A percentile compares a stretch with the other conserved stretches of the same genome.
These are phyloP conservation scores for Caenorhabditis tropicalis DNA, from an alignment of 1,140 invertebrate species.

Conservation along the genomic window DNA sequence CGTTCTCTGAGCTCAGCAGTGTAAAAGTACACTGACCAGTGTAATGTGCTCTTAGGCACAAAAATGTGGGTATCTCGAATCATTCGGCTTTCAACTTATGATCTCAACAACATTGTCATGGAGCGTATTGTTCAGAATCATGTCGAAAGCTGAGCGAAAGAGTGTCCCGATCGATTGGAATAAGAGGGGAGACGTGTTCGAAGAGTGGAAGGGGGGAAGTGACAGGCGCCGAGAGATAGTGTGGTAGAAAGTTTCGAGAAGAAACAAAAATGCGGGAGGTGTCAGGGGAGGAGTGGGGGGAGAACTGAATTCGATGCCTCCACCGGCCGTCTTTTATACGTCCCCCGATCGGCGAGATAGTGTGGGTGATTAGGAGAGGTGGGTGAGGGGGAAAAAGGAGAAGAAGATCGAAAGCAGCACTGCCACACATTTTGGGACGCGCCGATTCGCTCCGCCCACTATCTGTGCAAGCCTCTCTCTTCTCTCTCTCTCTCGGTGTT, in stretches of 20 bases:
- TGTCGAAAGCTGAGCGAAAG: slow-evolving; percentile 42
- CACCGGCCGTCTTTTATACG: slow-evolving; percentile 9
- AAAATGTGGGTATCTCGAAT: slow-evolving; percentile 15
- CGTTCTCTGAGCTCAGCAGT: too few relatives aligned
- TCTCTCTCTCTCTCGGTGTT: neutral
- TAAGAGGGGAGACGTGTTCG: neutral
- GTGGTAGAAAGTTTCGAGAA: neutral
- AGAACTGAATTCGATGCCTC: slow-evolving; percentile 28
- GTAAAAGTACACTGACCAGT: too few relatives aligned
- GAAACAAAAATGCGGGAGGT: neutral
- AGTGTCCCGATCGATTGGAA: neutral
- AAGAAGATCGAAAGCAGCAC: neutral
- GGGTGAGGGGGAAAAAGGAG: too few relatives aligned
- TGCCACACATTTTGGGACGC: slow-evolving; percentile 26
- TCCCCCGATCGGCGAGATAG: neutral
- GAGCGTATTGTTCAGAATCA: slow-evolving; percentile 31
- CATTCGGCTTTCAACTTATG: slow-evolving; percentile 43
- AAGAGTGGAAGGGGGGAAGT: neutral
- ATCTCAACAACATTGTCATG: slow-evolving; percentile 15
- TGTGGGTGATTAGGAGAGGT: slow-evolving; percentile 25
- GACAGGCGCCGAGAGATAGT: neutral
- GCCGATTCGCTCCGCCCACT: slow-evolving; percentile 39
- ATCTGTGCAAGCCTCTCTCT: slow-evolving; percentile 4
- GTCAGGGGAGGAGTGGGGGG: neutral
- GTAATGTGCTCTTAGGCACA: too few relatives aligned